Evolutionary conservation across 92 coral and sea anemone species (phyloP), one percentile per base, ranked within the genome.

Genomic region (Blastomussa wellsi): DNA sequence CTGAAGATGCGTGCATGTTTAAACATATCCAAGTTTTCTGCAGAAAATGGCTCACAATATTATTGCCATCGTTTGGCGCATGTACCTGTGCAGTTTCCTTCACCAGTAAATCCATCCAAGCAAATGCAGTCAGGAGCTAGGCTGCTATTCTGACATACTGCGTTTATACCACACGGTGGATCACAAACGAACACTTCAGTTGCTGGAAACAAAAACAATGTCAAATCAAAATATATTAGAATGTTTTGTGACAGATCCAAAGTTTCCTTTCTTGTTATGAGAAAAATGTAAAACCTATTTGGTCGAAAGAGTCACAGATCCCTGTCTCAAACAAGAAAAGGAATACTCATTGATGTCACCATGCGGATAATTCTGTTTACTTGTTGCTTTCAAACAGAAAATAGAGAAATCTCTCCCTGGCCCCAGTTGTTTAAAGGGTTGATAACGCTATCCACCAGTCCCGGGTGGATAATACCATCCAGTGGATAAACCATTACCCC

Each of bases 161-260:
- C 89, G 64, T 86, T 86, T 28, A 7, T 76, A 26, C 71, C 84
- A 38, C 89, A 86, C 5, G 85, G 78, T 47, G 82, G 81, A 37
- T 47, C 71, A 38, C 53, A 20, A 37, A 74, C 81, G 12, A 74
- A 14, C 52, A n/a, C 31, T 10, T 57, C 55, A 57, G 41, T 24
- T 26, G 51, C 78, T 80, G 47, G 20, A 36, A 80, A 16, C 9
- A 53, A n/a, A 62, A 62, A 57, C 29, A 22, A 55, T 19, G 28
- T 20, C 62, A 17, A 2, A 24, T 9, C 41, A 32, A 17, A 24
- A 24, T 9, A 22, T 12, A 8, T 57, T 57, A 5, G 9, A 57
- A 57, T 57, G 26, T 4, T 8, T 57, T 57, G 62, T 19, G 65
- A 17, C 65, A 57, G 65, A 22, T 57, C 28, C 7, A 4, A 24